Percentiles rank a stretch among this genome's conserved stretches.
Conservation (phyloP, 2,113 vertebrate species). For the Gobius niger region DNA sequence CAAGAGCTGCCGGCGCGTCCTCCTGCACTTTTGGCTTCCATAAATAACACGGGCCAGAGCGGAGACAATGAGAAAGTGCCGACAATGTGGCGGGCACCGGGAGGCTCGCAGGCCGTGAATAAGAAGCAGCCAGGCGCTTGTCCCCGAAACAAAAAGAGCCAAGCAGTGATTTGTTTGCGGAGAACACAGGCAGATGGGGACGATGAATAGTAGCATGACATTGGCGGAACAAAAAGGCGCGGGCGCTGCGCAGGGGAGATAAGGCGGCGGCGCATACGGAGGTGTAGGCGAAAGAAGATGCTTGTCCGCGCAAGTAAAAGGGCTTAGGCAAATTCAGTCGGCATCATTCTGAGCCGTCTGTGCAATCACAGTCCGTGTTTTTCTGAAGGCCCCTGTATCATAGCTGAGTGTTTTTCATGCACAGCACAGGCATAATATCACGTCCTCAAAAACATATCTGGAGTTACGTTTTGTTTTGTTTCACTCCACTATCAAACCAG, state of each 20-base stretch:
- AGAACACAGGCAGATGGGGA: conserved; percentile 68
- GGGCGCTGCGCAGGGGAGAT: conserved; percentile 68
- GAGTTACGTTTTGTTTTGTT: too few species aligned
- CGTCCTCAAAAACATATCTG: too few species aligned
- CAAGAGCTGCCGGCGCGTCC: conserved; percentile 31
- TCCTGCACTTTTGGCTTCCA: conserved; percentile 54
- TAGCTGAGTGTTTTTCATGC: too few species aligned
- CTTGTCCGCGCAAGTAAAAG: conserved; percentile 49
- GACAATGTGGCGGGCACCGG: conserved; percentile 65
- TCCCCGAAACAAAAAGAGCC: conserved; percentile 71
- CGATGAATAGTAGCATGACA: conserved; percentile 74
- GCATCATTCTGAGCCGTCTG: conserved; percentile 34
- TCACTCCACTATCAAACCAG: too few species aligned
- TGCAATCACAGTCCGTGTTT: conserved; percentile 13
- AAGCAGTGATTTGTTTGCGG: conserved; percentile 69
- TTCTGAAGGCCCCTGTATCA: too few species aligned
- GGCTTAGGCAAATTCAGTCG: conserved; percentile 44
- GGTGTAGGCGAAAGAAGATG: conserved; percentile 58
- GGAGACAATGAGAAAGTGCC: conserved; percentile 64
- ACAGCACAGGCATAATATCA: too few species aligned
- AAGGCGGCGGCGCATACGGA: conserved; percentile 52
- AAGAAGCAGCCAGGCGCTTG: conserved; percentile 68
- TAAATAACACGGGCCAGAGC: conserved; percentile 68
- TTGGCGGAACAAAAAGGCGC: conserved; percentile 69
- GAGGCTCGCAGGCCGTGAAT: conserved; percentile 46